phyloP scores from a whole-genome alignment of 2,888 invertebrate species.

The Acleris holmiana region DNA sequence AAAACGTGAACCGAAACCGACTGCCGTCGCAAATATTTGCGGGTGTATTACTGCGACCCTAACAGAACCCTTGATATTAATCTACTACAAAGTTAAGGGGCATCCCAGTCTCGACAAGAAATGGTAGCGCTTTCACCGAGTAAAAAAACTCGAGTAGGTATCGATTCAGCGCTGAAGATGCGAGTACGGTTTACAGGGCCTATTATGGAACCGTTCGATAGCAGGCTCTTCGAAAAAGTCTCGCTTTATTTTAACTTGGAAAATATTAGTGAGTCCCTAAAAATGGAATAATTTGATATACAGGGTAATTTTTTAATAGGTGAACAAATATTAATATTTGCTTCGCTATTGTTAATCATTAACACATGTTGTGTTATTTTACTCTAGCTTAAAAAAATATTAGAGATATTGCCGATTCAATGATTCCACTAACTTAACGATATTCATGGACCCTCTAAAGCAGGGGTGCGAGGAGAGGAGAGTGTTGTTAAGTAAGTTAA shows the following conservation, averaged over 20 bases:
- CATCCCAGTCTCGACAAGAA: slow-evolving; percentile 49
- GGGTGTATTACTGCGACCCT: slow-evolving; percentile 22
- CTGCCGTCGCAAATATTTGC: slow-evolving; percentile 30
- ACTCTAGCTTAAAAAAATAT: too few relatives aligned
- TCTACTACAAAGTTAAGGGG: slow-evolving; percentile 52
- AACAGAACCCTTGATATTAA: slow-evolving; percentile 47
- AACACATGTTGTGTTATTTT: too few relatives aligned
- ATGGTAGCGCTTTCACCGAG: slow-evolving; percentile 48
- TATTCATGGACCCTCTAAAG: too few relatives aligned
- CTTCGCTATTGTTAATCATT: too few relatives aligned
- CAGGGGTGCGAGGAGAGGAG: too few relatives aligned
- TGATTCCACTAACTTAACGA: too few relatives aligned
- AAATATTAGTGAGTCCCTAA: background rate
- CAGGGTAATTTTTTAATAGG: too few relatives aligned
- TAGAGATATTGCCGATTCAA: too few relatives aligned
- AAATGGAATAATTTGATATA: too few relatives aligned
- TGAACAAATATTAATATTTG: too few relatives aligned
- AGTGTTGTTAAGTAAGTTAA: too few relatives aligned
- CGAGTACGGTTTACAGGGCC: slow-evolving; percentile 5
- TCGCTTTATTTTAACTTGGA: background rate
- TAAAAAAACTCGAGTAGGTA: slow-evolving; percentile 55
- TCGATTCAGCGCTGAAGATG: slow-evolving; percentile 56
- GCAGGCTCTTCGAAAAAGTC: background rate
- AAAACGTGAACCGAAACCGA: slow-evolving; percentile 20
- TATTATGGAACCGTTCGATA: slow-evolving; percentile 23